These are phyloP conservation scores for Danio choprae DNA, from an alignment of 2,797 vertebrate genomes.

Conservation along the genomic window DNA sequence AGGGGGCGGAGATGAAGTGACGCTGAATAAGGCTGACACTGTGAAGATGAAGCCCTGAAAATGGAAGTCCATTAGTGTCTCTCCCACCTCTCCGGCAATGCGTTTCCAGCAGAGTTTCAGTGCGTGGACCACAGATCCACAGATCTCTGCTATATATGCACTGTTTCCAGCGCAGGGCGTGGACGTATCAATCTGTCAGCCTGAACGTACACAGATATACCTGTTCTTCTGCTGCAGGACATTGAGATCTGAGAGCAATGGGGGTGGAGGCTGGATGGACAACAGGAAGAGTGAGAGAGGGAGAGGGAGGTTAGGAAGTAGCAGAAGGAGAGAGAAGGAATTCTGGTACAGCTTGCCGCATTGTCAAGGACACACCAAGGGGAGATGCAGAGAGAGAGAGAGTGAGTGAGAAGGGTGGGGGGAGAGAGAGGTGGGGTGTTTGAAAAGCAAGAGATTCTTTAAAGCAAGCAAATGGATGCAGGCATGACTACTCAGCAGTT, in stretches of 20 bases:
- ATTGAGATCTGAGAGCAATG: slow-evolving; percentile 60
- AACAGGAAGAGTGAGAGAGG: slow-evolving; percentile 47
- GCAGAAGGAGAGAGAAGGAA: slow-evolving; percentile 68
- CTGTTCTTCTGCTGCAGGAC: slow-evolving; percentile 70
- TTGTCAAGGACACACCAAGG: slow-evolving; percentile 86
- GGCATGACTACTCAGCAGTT: slow-evolving; percentile 75
- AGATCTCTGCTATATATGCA: slow-evolving; percentile 62
- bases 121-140: slow-evolving; percentile 17
- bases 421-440: slow-evolving; percentile 48
- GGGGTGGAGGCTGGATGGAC: slow-evolving; percentile 51
- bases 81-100: slow-evolving; percentile 44
- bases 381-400: slow-evolving; percentile 72
- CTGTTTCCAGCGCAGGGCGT: slow-evolving; percentile 61
- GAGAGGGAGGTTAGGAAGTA: slow-evolving; percentile 48
- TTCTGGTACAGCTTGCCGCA: slow-evolving; percentile 80
- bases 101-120: slow-evolving; percentile 45
- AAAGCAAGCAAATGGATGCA: slow-evolving; percentile 55
- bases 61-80: slow-evolving; percentile 59
- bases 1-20: slow-evolving; percentile 53
- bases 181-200: slow-evolving; percentile 54
- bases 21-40: slow-evolving; percentile 58
- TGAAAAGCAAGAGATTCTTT: slow-evolving; percentile 64
- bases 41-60: slow-evolving; percentile 61
- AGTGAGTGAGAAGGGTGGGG: slow-evolving; percentile 53
- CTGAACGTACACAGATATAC: slow-evolving; percentile 58